phyloP scores from a whole-genome alignment of 2,113 vertebrate genomes.

The Callionymus lyra region DNA sequence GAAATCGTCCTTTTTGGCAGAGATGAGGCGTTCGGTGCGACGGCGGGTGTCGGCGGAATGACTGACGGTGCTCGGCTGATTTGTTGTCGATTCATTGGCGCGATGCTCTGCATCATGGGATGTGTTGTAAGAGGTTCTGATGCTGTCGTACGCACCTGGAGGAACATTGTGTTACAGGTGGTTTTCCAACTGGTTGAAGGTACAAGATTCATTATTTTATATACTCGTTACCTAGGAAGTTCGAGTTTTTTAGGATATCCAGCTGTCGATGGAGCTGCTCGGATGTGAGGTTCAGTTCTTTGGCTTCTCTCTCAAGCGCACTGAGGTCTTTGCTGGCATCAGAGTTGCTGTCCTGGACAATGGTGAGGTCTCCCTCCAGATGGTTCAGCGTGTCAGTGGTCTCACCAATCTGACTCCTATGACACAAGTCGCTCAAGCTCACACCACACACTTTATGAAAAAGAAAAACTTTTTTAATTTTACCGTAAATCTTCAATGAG shows the following conservation, averaged over 20 bases:
- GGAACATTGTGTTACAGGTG: not conserved
- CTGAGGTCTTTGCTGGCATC: constrained; percentile 81
- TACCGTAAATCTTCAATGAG: constrained; percentile 83
- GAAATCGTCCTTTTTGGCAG: constrained; percentile 71
- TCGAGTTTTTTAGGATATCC: constrained; percentile 87
- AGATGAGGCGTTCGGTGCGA: constrained; percentile 71
- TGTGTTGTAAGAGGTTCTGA: constrained; percentile 73
- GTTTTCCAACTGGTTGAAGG: not conserved
- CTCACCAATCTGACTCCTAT: constrained; percentile 76
- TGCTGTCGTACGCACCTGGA: constrained; percentile 89
- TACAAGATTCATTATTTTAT: too few relatives aligned
- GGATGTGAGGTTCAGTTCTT: constrained; percentile 80
- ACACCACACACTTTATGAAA: not conserved
- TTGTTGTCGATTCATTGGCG: constrained; percentile 70
- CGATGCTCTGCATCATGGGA: constrained; percentile 73
- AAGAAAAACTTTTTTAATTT: not conserved
- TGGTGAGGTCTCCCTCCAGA: constrained; percentile 81
- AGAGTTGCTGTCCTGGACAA: constrained; percentile 82
- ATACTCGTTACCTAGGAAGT: constrained; percentile 84
- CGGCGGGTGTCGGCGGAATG: constrained; percentile 70
- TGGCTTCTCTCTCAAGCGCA: constrained; percentile 75
- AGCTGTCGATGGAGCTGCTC: constrained; percentile 74
- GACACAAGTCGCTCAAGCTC: not conserved
- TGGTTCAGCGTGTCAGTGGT: constrained; percentile 79
- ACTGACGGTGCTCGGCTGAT: constrained; percentile 72